phyloP scores from a whole-genome alignment of 35 echinoderm and acorn worm genomes.

The Ptychodera flava region DNA sequence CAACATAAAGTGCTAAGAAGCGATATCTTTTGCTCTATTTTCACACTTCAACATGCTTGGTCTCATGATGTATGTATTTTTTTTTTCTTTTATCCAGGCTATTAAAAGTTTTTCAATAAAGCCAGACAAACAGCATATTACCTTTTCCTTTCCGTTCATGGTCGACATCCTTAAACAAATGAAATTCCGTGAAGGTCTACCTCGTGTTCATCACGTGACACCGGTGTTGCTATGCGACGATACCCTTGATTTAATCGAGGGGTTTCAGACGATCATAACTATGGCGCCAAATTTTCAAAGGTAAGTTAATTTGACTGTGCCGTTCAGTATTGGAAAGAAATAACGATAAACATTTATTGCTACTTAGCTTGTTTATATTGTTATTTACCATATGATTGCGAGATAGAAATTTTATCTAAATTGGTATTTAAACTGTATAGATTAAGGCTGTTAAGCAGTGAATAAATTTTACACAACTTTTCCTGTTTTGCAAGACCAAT shows the following conservation, averaged over 20 bases:
- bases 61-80: not conserved
- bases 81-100: slow-evolving; percentile 1
- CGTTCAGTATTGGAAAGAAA: too few relatives aligned
- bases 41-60: too few relatives aligned
- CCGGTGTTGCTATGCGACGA: slow-evolving; percentile 31
- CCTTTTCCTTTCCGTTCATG: slow-evolving; percentile 38
- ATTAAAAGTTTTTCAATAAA: slow-evolving; percentile 37
- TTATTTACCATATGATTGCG: too few relatives aligned
- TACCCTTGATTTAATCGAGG: slow-evolving; percentile 11
- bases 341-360: too few relatives aligned
- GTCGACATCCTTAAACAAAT: slow-evolving; percentile 10
- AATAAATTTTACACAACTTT: too few relatives aligned
- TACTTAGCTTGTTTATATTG: too few relatives aligned
- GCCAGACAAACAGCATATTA: slow-evolving; percentile 18
- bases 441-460: too few relatives aligned
- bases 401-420: too few relatives aligned
- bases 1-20: too few relatives aligned
- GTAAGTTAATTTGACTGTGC: slow-evolving; percentile 2
- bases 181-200: not conserved
- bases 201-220: not conserved
- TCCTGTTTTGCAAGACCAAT: too few relatives aligned
- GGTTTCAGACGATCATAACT: slow-evolving; percentile 9
- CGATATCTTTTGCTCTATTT: too few relatives aligned
- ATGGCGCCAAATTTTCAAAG: slow-evolving; percentile 22
- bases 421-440: too few relatives aligned